Evolutionary conservation across 2,888 invertebrate genomes (phyloP).

Genomic region (Ormia ochracea): DNA sequence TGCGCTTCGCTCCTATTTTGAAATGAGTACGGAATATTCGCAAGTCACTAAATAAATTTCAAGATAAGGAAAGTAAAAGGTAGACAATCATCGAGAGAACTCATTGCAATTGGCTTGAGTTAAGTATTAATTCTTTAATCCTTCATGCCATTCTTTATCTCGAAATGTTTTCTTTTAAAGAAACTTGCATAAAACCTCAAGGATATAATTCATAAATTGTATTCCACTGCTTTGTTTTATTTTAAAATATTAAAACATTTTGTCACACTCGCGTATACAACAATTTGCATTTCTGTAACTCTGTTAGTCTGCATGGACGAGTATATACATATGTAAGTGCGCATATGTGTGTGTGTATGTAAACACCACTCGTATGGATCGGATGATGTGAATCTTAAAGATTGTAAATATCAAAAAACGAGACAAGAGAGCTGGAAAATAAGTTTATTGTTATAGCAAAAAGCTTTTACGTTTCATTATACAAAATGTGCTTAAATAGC

Average conservation of each 20-base stretch:
- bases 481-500: conserved; percentile 62
- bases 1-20: not conserved
- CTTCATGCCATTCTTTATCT: conserved; percentile 51
- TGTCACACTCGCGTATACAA: conserved; percentile 12
- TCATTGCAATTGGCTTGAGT: conserved; percentile 33
- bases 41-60: conserved; percentile 29
- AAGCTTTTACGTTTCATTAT: conserved; percentile 62
- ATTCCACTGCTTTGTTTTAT: conserved; percentile 21
- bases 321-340: too few species aligned
- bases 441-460: conserved; percentile 63
- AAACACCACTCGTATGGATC: not conserved
- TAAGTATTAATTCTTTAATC: conserved; percentile 51
- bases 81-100: not conserved
- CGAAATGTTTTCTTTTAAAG: conserved; percentile 51
- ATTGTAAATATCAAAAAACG: conserved; percentile 41
- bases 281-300: not conserved
- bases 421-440: conserved; percentile 41
- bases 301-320: too few species aligned
- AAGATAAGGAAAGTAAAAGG: conserved; percentile 30
- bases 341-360: not conserved
- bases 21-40: not conserved
- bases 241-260: conserved; percentile 41
- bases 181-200: conserved; percentile 48
- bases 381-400: conserved; percentile 38
- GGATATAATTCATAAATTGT: conserved; percentile 62